Evolutionary conservation across 2,113 vertebrate genomes (phyloP).

Genomic region (Gallinago media): DNA sequence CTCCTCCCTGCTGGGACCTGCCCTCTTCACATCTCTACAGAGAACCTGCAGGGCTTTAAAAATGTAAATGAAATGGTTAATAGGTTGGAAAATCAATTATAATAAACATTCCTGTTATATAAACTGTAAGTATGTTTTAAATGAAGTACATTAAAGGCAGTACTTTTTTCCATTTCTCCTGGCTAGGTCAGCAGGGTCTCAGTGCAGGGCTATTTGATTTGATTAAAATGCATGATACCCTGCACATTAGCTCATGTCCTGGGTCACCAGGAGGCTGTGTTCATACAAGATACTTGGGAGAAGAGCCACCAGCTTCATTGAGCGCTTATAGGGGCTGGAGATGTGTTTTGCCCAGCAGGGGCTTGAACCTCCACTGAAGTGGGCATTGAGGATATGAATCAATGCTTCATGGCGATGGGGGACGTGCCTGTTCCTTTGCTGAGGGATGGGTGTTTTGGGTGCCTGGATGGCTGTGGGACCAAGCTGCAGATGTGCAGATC

Average conservation of each 20-base stretch:
- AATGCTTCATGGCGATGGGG: neutral
- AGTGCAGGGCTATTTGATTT: slow-evolving; percentile 29
- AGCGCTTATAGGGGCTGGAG: neutral
- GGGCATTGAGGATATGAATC: neutral
- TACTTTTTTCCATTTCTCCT: slow-evolving; percentile 5
- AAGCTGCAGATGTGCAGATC: neutral
- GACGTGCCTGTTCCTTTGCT: neutral
- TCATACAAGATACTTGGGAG: neutral
- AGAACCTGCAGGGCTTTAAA: slow-evolving; percentile 15
- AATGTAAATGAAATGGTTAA: slow-evolving; percentile 53
- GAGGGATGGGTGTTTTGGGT: neutral
- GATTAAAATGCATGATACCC: slow-evolving; percentile 59
- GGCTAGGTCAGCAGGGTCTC: slow-evolving; percentile 53
- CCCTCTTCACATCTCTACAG: neutral
- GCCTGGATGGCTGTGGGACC: neutral
- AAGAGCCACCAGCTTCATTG: neutral
- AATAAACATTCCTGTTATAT: slow-evolving; percentile 64
- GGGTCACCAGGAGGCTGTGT: slow-evolving; percentile 4
- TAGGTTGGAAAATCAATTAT: slow-evolving; percentile 71
- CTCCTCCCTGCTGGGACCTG: neutral
- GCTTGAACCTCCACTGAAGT: neutral
- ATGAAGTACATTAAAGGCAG: slow-evolving; percentile 63
- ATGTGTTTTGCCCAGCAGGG: neutral
- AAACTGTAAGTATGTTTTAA: slow-evolving; percentile 65
- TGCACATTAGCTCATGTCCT: neutral